Conservation (phyloP, 2,888 invertebrate genomes). For the Meiosimyza platycephala region DNA sequence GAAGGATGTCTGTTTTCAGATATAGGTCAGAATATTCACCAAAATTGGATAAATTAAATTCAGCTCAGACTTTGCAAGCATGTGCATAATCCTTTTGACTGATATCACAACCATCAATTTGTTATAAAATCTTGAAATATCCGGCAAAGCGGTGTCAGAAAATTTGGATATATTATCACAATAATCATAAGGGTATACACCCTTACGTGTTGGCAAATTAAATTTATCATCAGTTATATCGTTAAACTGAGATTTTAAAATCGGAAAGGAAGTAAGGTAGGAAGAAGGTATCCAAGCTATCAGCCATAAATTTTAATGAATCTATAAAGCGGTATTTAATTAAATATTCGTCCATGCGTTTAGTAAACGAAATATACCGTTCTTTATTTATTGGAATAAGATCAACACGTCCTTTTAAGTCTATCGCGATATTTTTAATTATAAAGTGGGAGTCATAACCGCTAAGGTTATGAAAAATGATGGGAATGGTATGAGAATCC, state of each 20-base stretch:
- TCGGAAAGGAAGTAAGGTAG: background rate
- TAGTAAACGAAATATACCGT: background rate
- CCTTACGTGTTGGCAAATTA: background rate
- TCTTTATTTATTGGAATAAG: background rate
- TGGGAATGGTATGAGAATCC: background rate
- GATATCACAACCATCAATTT: background rate
- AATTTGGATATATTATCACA: background rate
- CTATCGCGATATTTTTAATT: background rate
- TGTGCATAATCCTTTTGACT: background rate
- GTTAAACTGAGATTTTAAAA: background rate
- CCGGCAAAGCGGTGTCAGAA: background rate
- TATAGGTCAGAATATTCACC: slow-evolving; percentile 21
- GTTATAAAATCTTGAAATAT: background rate
- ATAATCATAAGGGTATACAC: slow-evolving; percentile 14
- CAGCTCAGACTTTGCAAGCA: background rate
- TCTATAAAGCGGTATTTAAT: background rate
- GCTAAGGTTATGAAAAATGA: background rate
- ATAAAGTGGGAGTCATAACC: slow-evolving; percentile 1
- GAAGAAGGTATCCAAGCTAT: background rate
- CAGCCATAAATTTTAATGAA: too few species aligned
- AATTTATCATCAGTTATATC: too few species aligned
- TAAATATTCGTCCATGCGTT: background rate
- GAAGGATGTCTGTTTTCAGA: slow-evolving; percentile 24
- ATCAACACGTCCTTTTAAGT: background rate
- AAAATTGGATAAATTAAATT: background rate